phyloP scores from a whole-genome alignment of 2,888 invertebrate genomes.

The Hoplodrina blanda region DNA sequence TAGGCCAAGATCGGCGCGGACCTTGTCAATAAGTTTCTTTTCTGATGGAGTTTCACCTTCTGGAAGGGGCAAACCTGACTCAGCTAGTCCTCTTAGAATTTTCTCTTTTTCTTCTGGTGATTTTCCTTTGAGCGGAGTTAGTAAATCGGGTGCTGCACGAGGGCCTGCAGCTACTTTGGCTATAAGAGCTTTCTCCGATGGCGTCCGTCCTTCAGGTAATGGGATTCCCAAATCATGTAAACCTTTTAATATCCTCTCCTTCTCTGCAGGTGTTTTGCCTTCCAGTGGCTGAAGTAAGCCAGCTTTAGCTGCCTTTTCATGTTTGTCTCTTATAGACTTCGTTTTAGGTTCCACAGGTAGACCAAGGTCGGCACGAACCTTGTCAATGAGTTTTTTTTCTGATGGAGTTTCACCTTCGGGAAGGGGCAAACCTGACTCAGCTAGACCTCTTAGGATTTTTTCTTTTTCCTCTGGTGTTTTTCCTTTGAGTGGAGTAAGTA shows the following conservation, averaged over 20 bases:
- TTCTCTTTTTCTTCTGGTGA: constrained; percentile 27
- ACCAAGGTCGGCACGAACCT: constrained; percentile 1
- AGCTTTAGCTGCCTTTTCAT: constrained; percentile 10
- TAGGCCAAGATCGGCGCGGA: constrained; percentile 56
- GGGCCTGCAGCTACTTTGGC: constrained; percentile 16
- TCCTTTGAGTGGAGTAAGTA: constrained; percentile 60
- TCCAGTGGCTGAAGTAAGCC: neutral
- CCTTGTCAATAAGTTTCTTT: constrained; percentile 50
- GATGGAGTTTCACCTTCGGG: constrained; percentile 62
- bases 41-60: constrained; percentile 62
- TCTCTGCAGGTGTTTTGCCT: constrained; percentile 49
- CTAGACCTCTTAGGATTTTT: constrained; percentile 29
- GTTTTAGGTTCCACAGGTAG: neutral
- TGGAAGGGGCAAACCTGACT: constrained; percentile 43
- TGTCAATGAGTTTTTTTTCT: constrained; percentile 46
- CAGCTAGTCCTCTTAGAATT: constrained; percentile 22
- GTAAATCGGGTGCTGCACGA: neutral
- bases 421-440: constrained; percentile 34
- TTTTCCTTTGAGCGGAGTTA: constrained; percentile 56
- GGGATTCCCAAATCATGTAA: constrained; percentile 45
- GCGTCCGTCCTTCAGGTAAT: constrained; percentile 64
- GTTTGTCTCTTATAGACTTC: neutral
- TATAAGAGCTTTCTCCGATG: constrained; percentile 64
- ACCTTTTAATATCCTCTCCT: constrained; percentile 60
- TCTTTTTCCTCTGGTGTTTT: constrained; percentile 52